These are phyloP conservation scores for Vollenhovia emeryi DNA, from an alignment of 1,140 invertebrate genomes.

Conservation along the genomic window DNA sequence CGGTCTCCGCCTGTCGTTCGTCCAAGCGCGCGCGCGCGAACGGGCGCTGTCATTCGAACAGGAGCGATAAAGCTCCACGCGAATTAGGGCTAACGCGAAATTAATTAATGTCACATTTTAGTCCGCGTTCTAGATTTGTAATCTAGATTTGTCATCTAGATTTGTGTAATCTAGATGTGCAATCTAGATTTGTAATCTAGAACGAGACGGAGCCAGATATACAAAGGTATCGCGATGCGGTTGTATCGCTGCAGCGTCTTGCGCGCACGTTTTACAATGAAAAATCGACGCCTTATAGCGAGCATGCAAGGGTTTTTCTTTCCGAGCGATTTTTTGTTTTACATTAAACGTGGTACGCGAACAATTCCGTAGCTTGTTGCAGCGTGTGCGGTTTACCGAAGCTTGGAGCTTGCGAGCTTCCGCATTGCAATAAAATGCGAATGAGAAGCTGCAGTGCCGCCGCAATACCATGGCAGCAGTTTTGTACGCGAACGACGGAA, in stretches of 20 bases:
- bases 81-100: not conserved
- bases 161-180: too few relatives aligned
- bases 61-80: not conserved
- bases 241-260: not conserved
- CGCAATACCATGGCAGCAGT: not conserved
- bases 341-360: not conserved
- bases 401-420: not conserved
- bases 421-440: not conserved
- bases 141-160: too few relatives aligned
- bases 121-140: conserved; percentile 10
- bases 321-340: conserved; percentile 39
- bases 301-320: not conserved
- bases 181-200: conserved; percentile 21
- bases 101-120: conserved; percentile 11
- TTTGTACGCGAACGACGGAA: not conserved
- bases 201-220: not conserved
- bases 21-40: conserved; percentile 17
- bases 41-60: conserved; percentile 21
- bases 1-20: conserved; percentile 17
- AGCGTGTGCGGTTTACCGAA: not conserved
- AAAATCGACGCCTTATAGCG: not conserved
- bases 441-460: not conserved
- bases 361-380: not conserved
- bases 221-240: not conserved
- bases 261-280: not conserved